phyloP scores from a whole-genome alignment of 2,888 invertebrate species.

The Steinernema carpocapsae region DNA sequence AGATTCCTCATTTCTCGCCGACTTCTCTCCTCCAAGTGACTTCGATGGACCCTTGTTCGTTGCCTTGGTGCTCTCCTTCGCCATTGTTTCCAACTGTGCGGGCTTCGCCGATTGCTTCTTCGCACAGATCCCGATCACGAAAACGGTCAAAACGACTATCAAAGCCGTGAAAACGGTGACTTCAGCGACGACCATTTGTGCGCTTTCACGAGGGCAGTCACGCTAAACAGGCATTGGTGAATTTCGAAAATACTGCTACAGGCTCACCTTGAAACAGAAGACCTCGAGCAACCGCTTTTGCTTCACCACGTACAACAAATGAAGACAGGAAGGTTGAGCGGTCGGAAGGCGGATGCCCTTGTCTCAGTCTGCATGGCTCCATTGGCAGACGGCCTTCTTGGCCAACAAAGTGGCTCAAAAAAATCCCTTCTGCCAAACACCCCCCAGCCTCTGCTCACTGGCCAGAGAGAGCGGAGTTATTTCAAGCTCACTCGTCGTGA shows the following conservation, averaged over 20 bases:
- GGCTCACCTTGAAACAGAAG: background rate
- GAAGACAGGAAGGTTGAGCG: too few relatives aligned
- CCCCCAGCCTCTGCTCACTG: too few relatives aligned
- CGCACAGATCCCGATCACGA: background rate
- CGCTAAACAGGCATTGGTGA: background rate
- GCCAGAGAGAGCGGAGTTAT: too few relatives aligned
- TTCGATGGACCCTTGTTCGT: background rate
- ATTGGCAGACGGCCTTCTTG: too few relatives aligned
- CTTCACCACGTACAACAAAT: too few relatives aligned
- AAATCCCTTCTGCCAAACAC: too few relatives aligned
- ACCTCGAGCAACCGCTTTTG: background rate
- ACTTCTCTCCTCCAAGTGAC: background rate
- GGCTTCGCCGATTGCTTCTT: background rate
- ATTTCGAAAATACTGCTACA: background rate
- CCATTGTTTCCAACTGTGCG: background rate
- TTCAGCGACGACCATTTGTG: background rate
- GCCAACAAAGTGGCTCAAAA: too few relatives aligned
- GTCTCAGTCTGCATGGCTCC: too few relatives aligned
- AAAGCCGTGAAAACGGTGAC: background rate
- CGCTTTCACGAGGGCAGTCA: constrained; percentile 1
- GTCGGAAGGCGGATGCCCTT: too few relatives aligned
- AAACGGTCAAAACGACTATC: background rate
- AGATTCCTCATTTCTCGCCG: background rate
- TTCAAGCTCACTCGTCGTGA: too few relatives aligned
- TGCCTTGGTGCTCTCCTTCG: background rate